These are phyloP conservation scores for Nemotelus pantherinus DNA, from an alignment of 2,888 invertebrate species.

Conservation along the genomic window DNA sequence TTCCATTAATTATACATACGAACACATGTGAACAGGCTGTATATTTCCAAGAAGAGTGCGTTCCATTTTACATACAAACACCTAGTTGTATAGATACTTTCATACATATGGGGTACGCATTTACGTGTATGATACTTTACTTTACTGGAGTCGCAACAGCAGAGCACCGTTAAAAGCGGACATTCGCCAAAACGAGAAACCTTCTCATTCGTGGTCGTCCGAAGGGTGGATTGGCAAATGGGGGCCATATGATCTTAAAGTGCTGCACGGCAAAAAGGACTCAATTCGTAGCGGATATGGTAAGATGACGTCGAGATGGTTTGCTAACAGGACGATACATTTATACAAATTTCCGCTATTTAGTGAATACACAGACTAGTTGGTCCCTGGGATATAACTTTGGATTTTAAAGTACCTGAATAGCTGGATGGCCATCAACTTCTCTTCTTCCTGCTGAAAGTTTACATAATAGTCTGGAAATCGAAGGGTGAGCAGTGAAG, in stretches of 20 bases:
- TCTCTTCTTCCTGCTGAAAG: no score
- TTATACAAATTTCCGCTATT: background rate
- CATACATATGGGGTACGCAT: background rate
- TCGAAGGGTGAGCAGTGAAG: no score
- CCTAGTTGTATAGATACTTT: background rate
- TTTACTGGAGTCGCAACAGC: background rate
- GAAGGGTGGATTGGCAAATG: background rate
- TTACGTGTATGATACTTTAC: background rate
- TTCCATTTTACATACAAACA: slow-evolving; percentile 9
- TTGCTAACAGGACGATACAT: background rate
- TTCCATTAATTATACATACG: slow-evolving; percentile 52
- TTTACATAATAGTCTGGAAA: no score
- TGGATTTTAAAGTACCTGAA: no score
- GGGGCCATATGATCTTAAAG: slow-evolving; percentile 31
- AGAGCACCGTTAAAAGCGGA: slow-evolving; percentile 12
- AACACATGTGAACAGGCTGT: slow-evolving; percentile 41
- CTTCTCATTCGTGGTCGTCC: background rate
- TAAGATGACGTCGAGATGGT: background rate
- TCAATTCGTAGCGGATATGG: background rate
- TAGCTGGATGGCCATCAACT: no score
- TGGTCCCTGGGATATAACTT: background rate
- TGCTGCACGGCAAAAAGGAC: background rate
- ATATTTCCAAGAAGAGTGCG: background rate
- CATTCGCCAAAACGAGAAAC: slow-evolving; percentile 11
- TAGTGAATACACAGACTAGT: background rate